Base-by-base conservation (phyloP, 2,113 vertebrate genomes). In the Mobula birostris region DNA sequence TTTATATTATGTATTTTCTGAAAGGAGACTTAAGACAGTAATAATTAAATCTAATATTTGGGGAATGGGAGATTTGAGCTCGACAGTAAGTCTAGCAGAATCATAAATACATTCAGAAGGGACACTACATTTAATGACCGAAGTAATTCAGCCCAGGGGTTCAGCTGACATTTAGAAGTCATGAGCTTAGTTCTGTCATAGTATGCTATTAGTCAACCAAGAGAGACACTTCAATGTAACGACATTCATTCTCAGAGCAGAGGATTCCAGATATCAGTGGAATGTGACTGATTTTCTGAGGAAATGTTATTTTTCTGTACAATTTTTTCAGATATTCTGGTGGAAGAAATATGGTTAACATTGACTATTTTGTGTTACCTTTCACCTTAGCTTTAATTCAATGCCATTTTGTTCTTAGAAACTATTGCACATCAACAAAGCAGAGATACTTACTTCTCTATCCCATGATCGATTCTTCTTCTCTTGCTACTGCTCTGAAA, bases 91-190 rank as follows among this genome's bases (percentile, higher is more conserved):
- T 68, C 29, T 0, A 90, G 61, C 61, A 90, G 66, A 88, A 88
- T 63, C 12, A 27, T 63, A 88, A 88, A 90, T 66, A 7, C n/a
- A 19, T 90, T 90, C 85, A 90, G n/a, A 68, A 90, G 32, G 29
- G 63, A n/a, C 12, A n/a, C 29, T 32, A 8, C 61, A 66, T 32
- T 6, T 90, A 90, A 90, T 7, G 15, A 90, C 29, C 85, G 32
- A n/a, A 90, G 85, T 32, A 68, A 32, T 32, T 68, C n/a, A n/a
- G 15, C 85, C 85, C 29, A 68, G 61, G 85, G 85, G 61, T 90
- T 90, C 85, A 7, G 29, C n/a, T 90, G 63, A 90, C 85, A 88
- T 90, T 32, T 90, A 17, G 15, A 66, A 63, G 85, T 66, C 85
- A n/a, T 90, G 61, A 66, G 61, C 29, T n/a, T 36, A n/a, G 6